Evolutionary conservation across 1,140 invertebrate species (phyloP).

Genomic region (Rhysida immarginata): DNA sequence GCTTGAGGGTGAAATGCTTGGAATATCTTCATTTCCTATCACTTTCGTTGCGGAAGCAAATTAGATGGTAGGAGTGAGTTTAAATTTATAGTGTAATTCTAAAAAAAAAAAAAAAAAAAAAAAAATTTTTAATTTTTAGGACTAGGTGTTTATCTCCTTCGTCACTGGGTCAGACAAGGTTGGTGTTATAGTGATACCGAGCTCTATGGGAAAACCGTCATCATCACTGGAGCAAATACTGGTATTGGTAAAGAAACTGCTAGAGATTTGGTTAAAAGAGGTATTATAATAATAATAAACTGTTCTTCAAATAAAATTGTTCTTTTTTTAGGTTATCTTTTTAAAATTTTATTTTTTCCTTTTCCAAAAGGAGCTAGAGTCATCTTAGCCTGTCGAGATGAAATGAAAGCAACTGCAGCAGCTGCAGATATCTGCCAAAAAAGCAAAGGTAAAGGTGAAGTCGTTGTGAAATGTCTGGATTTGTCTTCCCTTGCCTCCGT

Average conservation of each 20-base stretch:
- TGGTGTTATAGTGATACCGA: too few species aligned
- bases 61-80: too few species aligned
- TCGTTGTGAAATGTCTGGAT: conserved; percentile 24
- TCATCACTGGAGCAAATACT: conserved; percentile 31
- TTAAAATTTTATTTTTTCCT: conserved; percentile 1
- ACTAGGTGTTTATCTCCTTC: too few species aligned
- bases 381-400: conserved; percentile 37
- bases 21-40: too few species aligned
- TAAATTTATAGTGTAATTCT: too few species aligned
- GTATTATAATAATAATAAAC: conserved; percentile 3
- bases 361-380: conserved; percentile 31
- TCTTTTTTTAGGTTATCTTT: not conserved
- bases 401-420: conserved; percentile 30
- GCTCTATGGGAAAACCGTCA: conserved; percentile 28
- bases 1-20: too few species aligned
- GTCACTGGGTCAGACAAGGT: too few species aligned
- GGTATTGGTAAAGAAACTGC: conserved; percentile 32
- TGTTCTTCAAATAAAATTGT: not conserved
- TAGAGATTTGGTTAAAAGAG: conserved; percentile 25
- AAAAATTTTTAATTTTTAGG: too few species aligned
- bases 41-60: too few species aligned
- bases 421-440: conserved; percentile 25
- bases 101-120: too few species aligned
- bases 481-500: conserved; percentile 26
- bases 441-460: conserved; percentile 22